Evolutionary conservation across 2,113 vertebrate species (phyloP), one percentile per base, ranked within the genome.

Genomic region (Stegastes partitus): DNA sequence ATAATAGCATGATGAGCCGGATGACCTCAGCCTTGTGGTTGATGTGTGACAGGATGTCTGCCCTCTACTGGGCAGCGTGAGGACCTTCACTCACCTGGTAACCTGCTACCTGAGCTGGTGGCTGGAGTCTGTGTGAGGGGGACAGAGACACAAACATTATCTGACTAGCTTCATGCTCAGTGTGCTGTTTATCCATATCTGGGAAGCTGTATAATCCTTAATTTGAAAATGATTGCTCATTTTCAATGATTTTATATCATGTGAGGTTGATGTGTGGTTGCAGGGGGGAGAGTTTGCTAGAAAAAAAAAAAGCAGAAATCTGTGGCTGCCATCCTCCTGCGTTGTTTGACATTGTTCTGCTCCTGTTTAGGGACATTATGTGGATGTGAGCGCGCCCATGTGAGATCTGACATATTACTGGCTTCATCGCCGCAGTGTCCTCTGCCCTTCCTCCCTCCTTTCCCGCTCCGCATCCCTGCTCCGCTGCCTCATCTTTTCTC

Each of bases 51-150:
- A 82, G 28, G 67, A 86, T 82, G 85, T 65, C 68, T 91, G 92
- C 91, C 91, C 91, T 93, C 92, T 93, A 85, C 90, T 93, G 92
- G 92, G 16, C 83, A 51, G 54, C 28, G 34, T 2, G 21, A 42
- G 70, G 62, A 87, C 82, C 59, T 79, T 69, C 83, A 74, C 84
- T 84, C 74, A 88, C 84, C 91, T 90, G 80, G 12, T 64, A 42
- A 75, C 83, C 65, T 77, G 68, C 72, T 62, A 68, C 82, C 79
- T 79, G 73, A 68, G 67, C 49, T 22, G 22, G 21, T 74, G 68
- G 67, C 54, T 44, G 15, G 28, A 70, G 45, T 12, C 23, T 50
- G 47, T 50, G 47, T 50, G 55, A 18, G 45, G 25, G 25, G 47
- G 45, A 53, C 31, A 34, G 28, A 55, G 26, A 28, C 21, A 64